Evolutionary conservation across 2,797 vertebrate species (phyloP).

Genomic region (Epinephelus awoara): DNA sequence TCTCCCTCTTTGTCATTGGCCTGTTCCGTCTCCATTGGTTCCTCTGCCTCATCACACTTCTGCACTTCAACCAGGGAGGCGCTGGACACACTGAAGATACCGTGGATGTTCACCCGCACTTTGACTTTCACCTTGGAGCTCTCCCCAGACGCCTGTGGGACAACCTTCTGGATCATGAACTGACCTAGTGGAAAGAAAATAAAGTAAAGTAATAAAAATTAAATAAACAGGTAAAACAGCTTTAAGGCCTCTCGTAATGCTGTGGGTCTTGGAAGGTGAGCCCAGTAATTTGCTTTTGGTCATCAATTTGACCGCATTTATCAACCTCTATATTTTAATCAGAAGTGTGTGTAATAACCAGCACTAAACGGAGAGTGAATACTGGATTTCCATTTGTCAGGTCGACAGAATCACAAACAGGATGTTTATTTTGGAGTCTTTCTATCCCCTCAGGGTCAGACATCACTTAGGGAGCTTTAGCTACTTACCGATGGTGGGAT

Average conservation of each 20-base stretch:
- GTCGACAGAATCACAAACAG: not conserved
- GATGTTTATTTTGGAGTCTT: not conserved
- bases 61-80: slow-evolving; percentile 96
- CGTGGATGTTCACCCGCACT: slow-evolving; percentile 96
- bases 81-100: slow-evolving; percentile 97
- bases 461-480: not conserved
- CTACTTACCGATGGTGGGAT: slow-evolving; percentile 92
- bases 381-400: not conserved
- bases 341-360: not conserved
- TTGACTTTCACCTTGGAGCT: slow-evolving; percentile 99
- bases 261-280: not conserved
- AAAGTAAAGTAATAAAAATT: not conserved
- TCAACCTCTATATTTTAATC: not conserved
- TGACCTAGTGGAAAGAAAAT: slow-evolving; percentile 85
- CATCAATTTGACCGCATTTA: not conserved
- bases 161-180: slow-evolving; percentile 96
- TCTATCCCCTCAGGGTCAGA: not conserved
- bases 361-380: not conserved
- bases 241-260: not conserved
- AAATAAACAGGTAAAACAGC: not conserved
- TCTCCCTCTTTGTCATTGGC: slow-evolving; percentile 91
- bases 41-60: slow-evolving; percentile 93
- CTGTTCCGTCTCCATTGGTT: slow-evolving; percentile 97
- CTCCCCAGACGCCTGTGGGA: slow-evolving; percentile 94
- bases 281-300: not conserved